Evolutionary conservation across 2,888 invertebrate genomes (phyloP).

Genomic region (Drosophila maculinotata): DNA sequence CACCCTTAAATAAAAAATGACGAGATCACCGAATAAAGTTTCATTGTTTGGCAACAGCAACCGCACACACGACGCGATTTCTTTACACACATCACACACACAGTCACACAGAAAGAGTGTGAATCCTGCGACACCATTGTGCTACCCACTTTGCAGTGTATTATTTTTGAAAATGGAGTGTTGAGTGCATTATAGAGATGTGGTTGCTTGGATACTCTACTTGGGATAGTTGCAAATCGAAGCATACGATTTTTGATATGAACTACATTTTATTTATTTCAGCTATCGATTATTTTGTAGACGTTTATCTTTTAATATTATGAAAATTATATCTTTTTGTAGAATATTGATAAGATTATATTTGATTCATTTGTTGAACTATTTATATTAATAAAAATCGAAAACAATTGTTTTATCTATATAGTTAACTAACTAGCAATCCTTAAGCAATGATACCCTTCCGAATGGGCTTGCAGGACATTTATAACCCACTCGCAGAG

Average conservation of each 20-base stretch:
- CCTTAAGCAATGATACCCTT: conserved; percentile 4
- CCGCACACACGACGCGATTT: conserved; percentile 39
- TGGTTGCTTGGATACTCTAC: conserved; percentile 14
- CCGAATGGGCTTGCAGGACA: conserved; percentile 14
- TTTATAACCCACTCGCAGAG: conserved; percentile 49
- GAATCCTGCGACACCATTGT: conserved; percentile 32
- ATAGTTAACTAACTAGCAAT: neutral
- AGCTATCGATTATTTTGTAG: too few species aligned
- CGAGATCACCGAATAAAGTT: conserved; percentile 70
- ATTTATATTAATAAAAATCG: too few species aligned
- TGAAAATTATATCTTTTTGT: too few species aligned
- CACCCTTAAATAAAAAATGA: conserved; percentile 13
- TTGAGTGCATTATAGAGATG: neutral
- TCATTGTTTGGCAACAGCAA: conserved; percentile 71
- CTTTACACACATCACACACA: conserved; percentile 9
- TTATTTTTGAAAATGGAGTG: conserved; percentile 35
- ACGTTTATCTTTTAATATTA: too few species aligned
- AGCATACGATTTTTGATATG: too few species aligned
- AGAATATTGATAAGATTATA: too few species aligned
- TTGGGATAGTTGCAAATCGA: neutral
- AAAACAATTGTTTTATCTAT: too few species aligned
- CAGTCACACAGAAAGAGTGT: conserved; percentile 8
- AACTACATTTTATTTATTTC: too few species aligned
- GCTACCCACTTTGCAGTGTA: conserved; percentile 33
- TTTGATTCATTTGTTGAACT: too few species aligned